These are phyloP conservation scores for Oryzias dopingdopingensis DNA, from an alignment of 2,797 vertebrate species.

Conservation along the genomic window DNA sequence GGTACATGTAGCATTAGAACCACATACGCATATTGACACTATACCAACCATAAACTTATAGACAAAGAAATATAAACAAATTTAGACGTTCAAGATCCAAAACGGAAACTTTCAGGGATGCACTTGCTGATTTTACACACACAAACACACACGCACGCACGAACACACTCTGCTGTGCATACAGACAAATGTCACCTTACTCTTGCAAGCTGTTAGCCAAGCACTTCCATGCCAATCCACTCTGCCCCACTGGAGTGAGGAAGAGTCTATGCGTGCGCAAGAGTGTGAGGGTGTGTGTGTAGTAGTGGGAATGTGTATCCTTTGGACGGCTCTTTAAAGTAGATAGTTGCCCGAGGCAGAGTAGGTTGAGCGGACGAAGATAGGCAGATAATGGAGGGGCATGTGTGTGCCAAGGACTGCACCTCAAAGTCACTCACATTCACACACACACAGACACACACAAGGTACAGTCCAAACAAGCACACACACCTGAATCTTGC, in stretches of 20 bases:
- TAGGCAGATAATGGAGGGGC: constrained; percentile 78
- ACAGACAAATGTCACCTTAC: constrained; percentile 97
- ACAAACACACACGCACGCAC: constrained; percentile 48
- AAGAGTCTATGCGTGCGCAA: constrained; percentile 21
- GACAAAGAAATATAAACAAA: constrained; percentile 7
- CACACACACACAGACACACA: constrained; percentile 22
- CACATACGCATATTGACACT: neutral
- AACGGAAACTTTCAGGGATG: constrained; percentile 23
- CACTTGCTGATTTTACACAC: constrained; percentile 33
- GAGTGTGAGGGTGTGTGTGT: constrained; percentile 17
- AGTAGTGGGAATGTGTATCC: constrained; percentile 60
- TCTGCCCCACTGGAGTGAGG: constrained; percentile 82
- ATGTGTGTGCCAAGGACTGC: constrained; percentile 79
- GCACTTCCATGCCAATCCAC: constrained; percentile 88
- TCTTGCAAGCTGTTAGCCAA: constrained; percentile 95
- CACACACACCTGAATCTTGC: constrained; percentile 32
- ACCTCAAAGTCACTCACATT: constrained; percentile 80
- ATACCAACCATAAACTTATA: constrained; percentile 3
- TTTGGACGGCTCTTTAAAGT: constrained; percentile 91
- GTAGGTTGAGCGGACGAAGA: constrained; percentile 83
- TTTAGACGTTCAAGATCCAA: neutral
- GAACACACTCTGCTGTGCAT: constrained; percentile 81
- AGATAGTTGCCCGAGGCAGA: constrained; percentile 92
- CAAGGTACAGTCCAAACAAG: constrained; percentile 16
- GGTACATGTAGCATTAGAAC: too few species aligned